A percentile compares a stretch with the other conserved stretches of the same genome.
phyloP scores from a whole-genome alignment of 2,888 invertebrate genomes.

The Drosophila diplacantha region DNA sequence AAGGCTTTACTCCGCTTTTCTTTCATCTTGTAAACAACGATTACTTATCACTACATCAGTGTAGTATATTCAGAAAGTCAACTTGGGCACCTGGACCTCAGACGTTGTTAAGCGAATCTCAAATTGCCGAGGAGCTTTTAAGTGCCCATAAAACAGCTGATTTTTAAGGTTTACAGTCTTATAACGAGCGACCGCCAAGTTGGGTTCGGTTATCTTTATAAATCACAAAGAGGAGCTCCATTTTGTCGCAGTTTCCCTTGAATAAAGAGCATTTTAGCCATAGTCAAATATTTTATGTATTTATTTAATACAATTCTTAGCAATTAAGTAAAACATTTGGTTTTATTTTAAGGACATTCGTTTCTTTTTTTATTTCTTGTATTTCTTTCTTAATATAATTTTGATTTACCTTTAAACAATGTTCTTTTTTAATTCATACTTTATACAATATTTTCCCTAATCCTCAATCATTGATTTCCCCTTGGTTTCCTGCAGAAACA shows the following conservation, averaged over 20 bases:
- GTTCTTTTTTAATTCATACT: no score
- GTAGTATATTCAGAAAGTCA: neutral
- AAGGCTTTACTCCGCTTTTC: neutral
- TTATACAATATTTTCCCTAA: neutral
- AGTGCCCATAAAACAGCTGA: neutral
- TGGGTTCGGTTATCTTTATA: conserved; percentile 1
- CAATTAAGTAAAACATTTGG: no score
- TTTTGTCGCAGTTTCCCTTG: neutral
- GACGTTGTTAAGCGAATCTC: conserved; percentile 5
- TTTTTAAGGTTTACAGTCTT: neutral
- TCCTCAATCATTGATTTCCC: conserved; percentile 67
- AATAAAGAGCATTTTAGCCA: neutral
- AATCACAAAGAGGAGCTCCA: no score
- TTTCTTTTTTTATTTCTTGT: no score
- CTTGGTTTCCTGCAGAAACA: conserved; percentile 74
- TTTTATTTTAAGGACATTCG: no score
- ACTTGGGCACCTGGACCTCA: neutral
- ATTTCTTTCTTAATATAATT: no score
- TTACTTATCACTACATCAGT: neutral
- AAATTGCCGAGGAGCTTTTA: neutral
- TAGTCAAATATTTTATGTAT: no score
- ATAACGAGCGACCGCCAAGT: no score
- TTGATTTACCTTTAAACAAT: no score
- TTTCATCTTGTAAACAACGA: conserved; percentile 2
- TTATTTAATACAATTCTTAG: no score